A percentile compares a stretch with the other conserved stretches of the same genome.
These are phyloP conservation scores for Drosophila nebulosa DNA, from an alignment of 1,140 invertebrate genomes.

Conservation along the genomic window DNA sequence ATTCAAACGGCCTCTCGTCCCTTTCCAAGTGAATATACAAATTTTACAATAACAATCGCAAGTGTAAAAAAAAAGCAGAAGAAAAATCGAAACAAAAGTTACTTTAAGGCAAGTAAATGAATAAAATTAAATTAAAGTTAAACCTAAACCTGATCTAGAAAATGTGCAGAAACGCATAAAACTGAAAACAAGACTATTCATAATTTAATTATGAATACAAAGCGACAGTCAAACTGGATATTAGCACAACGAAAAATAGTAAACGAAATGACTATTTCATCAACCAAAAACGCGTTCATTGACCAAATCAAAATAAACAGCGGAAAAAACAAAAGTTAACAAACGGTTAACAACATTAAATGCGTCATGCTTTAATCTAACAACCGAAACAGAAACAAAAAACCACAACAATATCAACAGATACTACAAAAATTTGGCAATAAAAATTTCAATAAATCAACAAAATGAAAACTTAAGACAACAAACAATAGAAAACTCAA, in stretches of 20 bases:
- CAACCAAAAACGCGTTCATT: constrained; percentile 64
- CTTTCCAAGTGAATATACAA: neutral
- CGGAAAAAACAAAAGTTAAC: constrained; percentile 20
- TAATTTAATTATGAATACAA: constrained; percentile 14
- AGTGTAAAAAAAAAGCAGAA: constrained; percentile 1
- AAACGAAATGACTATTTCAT: constrained; percentile 15
- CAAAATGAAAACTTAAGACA: constrained; percentile 24
- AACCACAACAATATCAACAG: constrained; percentile 33
- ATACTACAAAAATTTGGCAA: neutral
- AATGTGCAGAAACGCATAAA: constrained; percentile 30
- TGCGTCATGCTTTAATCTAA: constrained; percentile 48
- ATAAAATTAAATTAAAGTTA: constrained; percentile 3
- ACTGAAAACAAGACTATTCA: neutral
- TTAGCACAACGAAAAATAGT: neutral
- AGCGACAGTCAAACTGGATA: constrained; percentile 42
- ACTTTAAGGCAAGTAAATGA: constrained; percentile 29
- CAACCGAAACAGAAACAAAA: constrained; percentile 13
- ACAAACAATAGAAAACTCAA: constrained; percentile 13
- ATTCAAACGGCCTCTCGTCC: neutral
- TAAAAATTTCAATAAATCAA: constrained; percentile 50
- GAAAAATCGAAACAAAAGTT: neutral
- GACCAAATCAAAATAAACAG: constrained; percentile 45
- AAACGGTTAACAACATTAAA: constrained; percentile 29
- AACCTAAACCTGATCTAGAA: constrained; percentile 31
- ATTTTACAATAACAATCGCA: neutral